Evolutionary conservation across 1,140 invertebrate genomes (phyloP).

Genomic region (Drosophila pseudoobscura): DNA sequence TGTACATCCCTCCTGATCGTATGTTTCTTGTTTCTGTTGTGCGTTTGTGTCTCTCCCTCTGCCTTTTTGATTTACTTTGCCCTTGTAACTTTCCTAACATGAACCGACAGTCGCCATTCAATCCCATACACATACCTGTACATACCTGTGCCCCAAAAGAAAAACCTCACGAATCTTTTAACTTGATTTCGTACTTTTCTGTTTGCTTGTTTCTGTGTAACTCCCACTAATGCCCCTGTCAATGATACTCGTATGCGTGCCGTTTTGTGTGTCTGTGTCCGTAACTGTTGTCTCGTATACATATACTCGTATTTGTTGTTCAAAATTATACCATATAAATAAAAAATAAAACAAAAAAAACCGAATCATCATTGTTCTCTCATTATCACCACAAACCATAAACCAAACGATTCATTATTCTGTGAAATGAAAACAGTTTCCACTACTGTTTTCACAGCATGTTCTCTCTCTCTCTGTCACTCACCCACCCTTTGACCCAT

Average conservation of each 20-base stretch:
- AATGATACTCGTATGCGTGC: slow-evolving; percentile 40
- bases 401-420: neutral
- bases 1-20: neutral
- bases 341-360: too few relatives aligned
- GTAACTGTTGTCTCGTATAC: slow-evolving; percentile 1
- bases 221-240: slow-evolving; percentile 53
- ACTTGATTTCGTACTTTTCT: slow-evolving; percentile 32
- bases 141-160: neutral
- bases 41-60: slow-evolving; percentile 45
- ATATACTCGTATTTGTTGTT: too few relatives aligned
- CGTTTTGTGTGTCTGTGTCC: slow-evolving; percentile 24
- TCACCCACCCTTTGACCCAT: slow-evolving; percentile 10
- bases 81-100: slow-evolving; percentile 49
- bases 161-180: slow-evolving; percentile 35
- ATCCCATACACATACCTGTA: too few relatives aligned
- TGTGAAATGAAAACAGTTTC: too few relatives aligned
- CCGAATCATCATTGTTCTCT: neutral
- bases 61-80: slow-evolving; percentile 49
- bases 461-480: neutral
- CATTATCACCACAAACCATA: neutral
- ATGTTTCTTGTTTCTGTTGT: slow-evolving; percentile 12
- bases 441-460: slow-evolving; percentile 23
- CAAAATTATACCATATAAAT: too few relatives aligned
- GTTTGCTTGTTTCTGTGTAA: slow-evolving; percentile 49
- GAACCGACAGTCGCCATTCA: slow-evolving; percentile 36